Evolutionary conservation across 2,797 vertebrate species (phyloP), one percentile per base, ranked within the genome.

Genomic region (Perodicticus potto): DNA sequence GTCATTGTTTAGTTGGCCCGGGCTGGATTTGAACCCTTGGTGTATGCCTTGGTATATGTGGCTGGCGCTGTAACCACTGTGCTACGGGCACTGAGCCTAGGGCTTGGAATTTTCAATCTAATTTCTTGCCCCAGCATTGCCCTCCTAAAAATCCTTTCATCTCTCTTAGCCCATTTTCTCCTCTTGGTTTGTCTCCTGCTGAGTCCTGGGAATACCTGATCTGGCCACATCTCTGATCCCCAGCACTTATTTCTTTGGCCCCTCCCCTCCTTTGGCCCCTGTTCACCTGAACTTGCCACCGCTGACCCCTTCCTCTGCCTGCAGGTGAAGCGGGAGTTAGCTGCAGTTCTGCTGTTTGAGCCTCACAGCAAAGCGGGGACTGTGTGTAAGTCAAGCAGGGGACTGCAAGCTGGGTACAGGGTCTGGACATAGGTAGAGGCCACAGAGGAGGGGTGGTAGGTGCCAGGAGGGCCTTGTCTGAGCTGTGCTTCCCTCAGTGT

Each of bases 301-400:
- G 2, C 57, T 45, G 81, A 96, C 27, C 34, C 57, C 2, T 61
- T 4, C 5, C 74, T 40, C 59, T 49, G 23, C 11, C 96, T 22
- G 61, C 97, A 99, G 99, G 99, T 99, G 92, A 99, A 99, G 92
- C 99, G 99, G 97, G 99, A 99, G 97, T 98, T 99, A 98, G 99
- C 99, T 0, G 98, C 99, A 0, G 99, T 99, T 96, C 98, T 99
- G 98, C 98, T 99, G 96, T 99, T 99, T 63, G 99, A 99, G 98
- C 99, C 99, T 0, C 99, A 99, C 84, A 98, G 98, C 97, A 99
- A 99, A 86, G 99, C 99, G 0, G 99, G 99, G 97, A 99, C 99
- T 49, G 99, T 99, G 91, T 97, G 99, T 99, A 98, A 99, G 99
- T 94, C 6, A 2, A 61, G 37, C 0, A 34, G 45, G 25, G 43